Evolutionary conservation across 2,888 invertebrate genomes (phyloP).

Genomic region (Lepidocyrtoides sp.): DNA sequence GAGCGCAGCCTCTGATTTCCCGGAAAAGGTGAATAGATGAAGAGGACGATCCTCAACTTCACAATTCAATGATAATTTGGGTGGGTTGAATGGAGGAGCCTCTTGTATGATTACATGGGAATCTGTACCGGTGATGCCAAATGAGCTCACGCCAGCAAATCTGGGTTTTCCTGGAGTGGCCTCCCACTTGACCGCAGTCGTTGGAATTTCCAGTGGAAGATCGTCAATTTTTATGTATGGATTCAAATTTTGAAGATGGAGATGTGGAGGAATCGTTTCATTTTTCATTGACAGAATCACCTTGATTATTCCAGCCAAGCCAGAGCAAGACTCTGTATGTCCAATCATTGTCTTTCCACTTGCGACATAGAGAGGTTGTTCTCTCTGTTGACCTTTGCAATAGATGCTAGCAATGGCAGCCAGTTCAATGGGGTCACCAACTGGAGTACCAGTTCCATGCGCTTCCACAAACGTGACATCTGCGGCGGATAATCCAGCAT

Average conservation of each 20-base stretch:
- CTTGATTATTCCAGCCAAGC: conserved; percentile 68
- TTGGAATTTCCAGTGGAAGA: conserved; percentile 79
- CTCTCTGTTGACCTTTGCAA: conserved; percentile 28
- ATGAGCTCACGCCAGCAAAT: conserved; percentile 67
- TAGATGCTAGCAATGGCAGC: conserved; percentile 75
- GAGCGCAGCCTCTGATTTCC: conserved; percentile 68
- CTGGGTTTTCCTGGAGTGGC: conserved; percentile 50
- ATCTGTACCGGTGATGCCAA: conserved; percentile 77
- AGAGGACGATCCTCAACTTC: conserved; percentile 59
- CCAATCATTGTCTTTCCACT: conserved; percentile 79
- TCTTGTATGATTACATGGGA: conserved; percentile 79
- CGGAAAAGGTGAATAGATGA: conserved; percentile 76
- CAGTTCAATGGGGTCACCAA: conserved; percentile 79
- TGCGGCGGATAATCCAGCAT: conserved; percentile 92
- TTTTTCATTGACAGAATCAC: conserved; percentile 76
- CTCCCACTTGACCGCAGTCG: conserved; percentile 40
- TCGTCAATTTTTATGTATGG: conserved; percentile 77
- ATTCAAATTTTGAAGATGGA: conserved; percentile 73
- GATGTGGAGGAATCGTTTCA: conserved; percentile 78
- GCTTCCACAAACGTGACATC: conserved; percentile 96
- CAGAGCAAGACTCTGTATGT: conserved; percentile 69
- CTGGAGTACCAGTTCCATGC: conserved; percentile 62
- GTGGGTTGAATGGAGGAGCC: conserved; percentile 51
- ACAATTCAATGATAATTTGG: conserved; percentile 13
- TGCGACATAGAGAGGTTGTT: conserved; percentile 64